phyloP scores from a whole-genome alignment of 2,888 invertebrate genomes.

The Heliconius hortense region DNA sequence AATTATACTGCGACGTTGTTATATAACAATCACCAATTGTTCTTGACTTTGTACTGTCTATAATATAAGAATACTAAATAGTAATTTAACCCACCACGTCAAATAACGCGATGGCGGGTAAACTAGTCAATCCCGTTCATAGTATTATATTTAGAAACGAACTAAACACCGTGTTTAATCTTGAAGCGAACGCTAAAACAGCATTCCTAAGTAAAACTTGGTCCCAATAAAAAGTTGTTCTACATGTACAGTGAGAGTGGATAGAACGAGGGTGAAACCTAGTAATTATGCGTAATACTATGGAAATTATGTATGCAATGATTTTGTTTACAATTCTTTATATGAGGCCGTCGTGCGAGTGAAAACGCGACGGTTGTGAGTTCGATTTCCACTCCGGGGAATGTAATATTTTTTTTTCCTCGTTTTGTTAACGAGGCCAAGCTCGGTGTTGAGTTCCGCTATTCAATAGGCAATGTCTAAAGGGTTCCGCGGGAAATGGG shows the following conservation, averaged over 20 bases:
- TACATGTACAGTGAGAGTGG: constrained; percentile 49
- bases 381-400: background rate
- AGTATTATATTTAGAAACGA: constrained; percentile 17
- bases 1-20: too few relatives aligned
- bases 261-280: constrained; percentile 37
- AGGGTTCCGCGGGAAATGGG: too few relatives aligned
- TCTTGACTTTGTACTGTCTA: too few relatives aligned
- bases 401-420: background rate
- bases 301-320: background rate
- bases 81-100: constrained; percentile 17
- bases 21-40: too few relatives aligned
- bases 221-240: constrained; percentile 26
- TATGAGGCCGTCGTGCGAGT: too few relatives aligned
- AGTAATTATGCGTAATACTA: constrained; percentile 30
- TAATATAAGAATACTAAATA: background rate
- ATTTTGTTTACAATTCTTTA: too few relatives aligned
- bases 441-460: background rate
- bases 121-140: constrained; percentile 7
- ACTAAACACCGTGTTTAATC: background rate
- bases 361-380: background rate
- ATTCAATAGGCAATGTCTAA: background rate
- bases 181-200: constrained; percentile 10
- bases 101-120: constrained; percentile 9
- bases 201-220: constrained; percentile 26
- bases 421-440: too few relatives aligned